Evolutionary conservation across 2,113 vertebrate genomes (phyloP), one percentile per base, ranked within the genome.

Genomic region (Maccullochella peelii): DNA sequence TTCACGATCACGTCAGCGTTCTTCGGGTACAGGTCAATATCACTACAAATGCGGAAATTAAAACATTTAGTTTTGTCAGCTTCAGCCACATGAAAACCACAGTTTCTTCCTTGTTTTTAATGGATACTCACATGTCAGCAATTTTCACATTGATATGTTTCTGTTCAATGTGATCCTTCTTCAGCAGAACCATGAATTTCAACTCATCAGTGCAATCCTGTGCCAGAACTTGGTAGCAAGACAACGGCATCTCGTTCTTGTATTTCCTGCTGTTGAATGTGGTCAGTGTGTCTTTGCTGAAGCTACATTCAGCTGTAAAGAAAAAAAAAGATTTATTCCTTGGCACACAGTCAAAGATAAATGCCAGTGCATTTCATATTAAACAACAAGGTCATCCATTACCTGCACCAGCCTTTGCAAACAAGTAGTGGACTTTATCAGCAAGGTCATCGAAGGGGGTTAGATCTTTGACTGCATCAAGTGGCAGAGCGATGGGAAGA

Each of bases 111-210:
- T 8, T 12, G 8, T 33, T 47, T 63, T 54, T 40, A 38, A 30
- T 47, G 2, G 38, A 54, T 5, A 94, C 96, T 95, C 86, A 97
- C 96, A 96, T 93, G 78, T 92, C 92, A 84, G 92, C 93, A 0
- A 97, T 68, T 49, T 94, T 96, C 70, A 97, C 83, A 54, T 93
- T 96, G 85, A 97, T 49, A 23, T 92, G 89, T 66, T 69, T 94
- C 49, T 93, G 66, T 4, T 93, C 89, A 75, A 73, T 30, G 23
- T 71, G 44, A 71, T 88, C 94, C 57, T 94, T 96, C 92, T 94
- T 97, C 70, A 94, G 73, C 73, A 94, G 92, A 83, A 97, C 94
- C 62, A 97, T 90, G 80, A 97, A 97, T 82, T 96, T 97, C 76
- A 95, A 85, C 81, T 96, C 95, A 14, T 92, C 16, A 2, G 95